A percentile compares a stretch with the other conserved stretches of the same genome.
These are phyloP conservation scores for Apantesis nais DNA, from an alignment of 2,888 invertebrate genomes.

Conservation along the genomic window DNA sequence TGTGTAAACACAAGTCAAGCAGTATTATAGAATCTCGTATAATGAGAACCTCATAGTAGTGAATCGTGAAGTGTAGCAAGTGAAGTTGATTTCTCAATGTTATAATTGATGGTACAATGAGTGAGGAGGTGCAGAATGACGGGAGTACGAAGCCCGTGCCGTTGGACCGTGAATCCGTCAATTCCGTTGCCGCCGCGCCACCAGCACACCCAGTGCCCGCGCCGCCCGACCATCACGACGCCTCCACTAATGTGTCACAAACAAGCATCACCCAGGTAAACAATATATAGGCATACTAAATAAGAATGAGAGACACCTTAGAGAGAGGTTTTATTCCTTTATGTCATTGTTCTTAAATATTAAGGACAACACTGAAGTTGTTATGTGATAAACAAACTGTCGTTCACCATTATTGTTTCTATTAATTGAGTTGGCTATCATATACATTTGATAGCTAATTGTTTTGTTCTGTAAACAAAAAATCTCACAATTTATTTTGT, in stretches of 20 bases:
- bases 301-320: background rate
- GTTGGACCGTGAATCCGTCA: slow-evolving; percentile 48
- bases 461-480: too few species aligned
- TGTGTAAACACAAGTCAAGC: slow-evolving; percentile 55
- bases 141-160: slow-evolving; percentile 65
- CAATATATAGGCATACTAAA: background rate
- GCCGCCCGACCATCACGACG: slow-evolving; percentile 50
- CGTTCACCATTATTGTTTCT: background rate
- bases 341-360: background rate
- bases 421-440: background rate
- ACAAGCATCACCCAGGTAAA: slow-evolving; percentile 63
- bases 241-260: slow-evolving; percentile 66
- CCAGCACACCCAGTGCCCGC: slow-evolving; percentile 19
- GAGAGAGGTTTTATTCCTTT: background rate
- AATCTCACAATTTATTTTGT: too few species aligned
- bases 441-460: too few species aligned
- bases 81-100: slow-evolving; percentile 56
- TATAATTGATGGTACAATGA: slow-evolving; percentile 74
- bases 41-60: slow-evolving; percentile 70
- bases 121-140: slow-evolving; percentile 77
- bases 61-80: slow-evolving; percentile 41
- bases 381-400: background rate
- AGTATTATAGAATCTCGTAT: slow-evolving; percentile 49
- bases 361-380: background rate
- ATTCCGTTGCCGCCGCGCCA: slow-evolving; percentile 41